phyloP scores from a whole-genome alignment of 2,888 invertebrate genomes.

The Caprella mutica region DNA sequence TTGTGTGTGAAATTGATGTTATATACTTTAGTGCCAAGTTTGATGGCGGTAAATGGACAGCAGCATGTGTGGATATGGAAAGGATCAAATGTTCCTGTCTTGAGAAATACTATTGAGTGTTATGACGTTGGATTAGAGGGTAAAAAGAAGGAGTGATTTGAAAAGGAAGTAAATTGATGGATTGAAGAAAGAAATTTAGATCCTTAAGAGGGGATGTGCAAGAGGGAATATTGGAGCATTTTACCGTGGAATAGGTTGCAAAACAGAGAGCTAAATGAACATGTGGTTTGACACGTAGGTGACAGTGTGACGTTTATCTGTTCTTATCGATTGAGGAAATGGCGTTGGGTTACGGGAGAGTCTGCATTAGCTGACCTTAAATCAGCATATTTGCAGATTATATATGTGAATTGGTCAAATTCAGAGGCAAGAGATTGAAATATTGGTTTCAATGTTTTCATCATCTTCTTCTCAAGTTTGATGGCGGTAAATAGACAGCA shows the following conservation, averaged over 20 bases:
- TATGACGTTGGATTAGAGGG: neutral
- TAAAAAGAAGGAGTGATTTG: neutral
- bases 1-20: neutral
- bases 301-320: neutral
- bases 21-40: neutral
- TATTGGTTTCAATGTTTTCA: too few relatives aligned
- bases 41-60: neutral
- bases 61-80: neutral
- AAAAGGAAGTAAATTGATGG: neutral
- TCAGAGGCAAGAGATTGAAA: neutral
- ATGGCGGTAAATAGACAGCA: too few relatives aligned
- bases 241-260: neutral
- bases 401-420: neutral
- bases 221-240: neutral
- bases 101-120: neutral
- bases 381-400: constrained; percentile 8
- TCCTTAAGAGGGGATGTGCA: neutral
- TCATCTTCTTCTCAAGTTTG: too few relatives aligned
- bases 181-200: neutral
- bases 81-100: neutral
- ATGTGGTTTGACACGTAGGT: constrained; percentile 9
- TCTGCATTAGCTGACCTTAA: neutral
- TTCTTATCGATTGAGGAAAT: neutral
- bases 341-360: neutral
- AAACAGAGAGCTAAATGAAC: neutral